These are phyloP conservation scores for Hippocampus guttulatus DNA, from an alignment of 2,113 vertebrate genomes.

Conservation along the genomic window DNA sequence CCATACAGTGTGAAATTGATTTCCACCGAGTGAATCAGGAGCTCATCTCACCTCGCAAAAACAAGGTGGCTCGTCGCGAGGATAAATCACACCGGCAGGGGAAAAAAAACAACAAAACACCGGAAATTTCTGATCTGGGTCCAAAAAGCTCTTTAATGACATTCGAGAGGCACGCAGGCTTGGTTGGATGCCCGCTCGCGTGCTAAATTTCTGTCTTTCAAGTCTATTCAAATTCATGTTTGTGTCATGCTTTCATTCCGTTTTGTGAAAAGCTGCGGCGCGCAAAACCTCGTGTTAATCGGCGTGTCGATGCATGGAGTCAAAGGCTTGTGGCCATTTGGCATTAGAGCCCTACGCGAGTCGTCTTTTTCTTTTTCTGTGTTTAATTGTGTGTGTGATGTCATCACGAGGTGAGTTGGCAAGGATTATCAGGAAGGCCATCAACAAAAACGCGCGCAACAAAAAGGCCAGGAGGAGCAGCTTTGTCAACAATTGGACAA, in stretches of 20 bases:
- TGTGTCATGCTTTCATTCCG: not conserved
- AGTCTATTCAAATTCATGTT: not conserved
- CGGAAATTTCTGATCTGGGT: constrained; percentile 17
- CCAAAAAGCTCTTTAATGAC: constrained; percentile 20
- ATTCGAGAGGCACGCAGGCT: not conserved
- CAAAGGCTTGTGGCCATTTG: too few relatives aligned
- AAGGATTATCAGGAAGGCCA: too few relatives aligned
- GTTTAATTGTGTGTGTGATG: too few relatives aligned
- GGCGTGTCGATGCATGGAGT: not conserved
- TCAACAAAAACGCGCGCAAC: too few relatives aligned
- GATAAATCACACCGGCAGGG: constrained; percentile 39
- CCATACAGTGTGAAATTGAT: constrained; percentile 75
- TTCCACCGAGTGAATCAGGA: constrained; percentile 73
- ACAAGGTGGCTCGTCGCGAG: constrained; percentile 50
- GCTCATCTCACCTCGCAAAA: constrained; percentile 64
- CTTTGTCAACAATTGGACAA: too few relatives aligned
- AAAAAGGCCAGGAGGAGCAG: too few relatives aligned
- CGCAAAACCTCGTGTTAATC: not conserved
- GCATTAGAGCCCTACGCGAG: too few relatives aligned
- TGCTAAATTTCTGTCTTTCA: not conserved
- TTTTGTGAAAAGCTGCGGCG: not conserved
- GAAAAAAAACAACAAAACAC: not conserved
- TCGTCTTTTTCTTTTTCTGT: too few relatives aligned
- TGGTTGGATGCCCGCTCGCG: not conserved
- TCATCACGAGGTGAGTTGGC: too few relatives aligned